These are phyloP conservation scores for Leptinotarsa defecta DNA, from an alignment of 1,140 invertebrate genomes.

Conservation along the genomic window DNA sequence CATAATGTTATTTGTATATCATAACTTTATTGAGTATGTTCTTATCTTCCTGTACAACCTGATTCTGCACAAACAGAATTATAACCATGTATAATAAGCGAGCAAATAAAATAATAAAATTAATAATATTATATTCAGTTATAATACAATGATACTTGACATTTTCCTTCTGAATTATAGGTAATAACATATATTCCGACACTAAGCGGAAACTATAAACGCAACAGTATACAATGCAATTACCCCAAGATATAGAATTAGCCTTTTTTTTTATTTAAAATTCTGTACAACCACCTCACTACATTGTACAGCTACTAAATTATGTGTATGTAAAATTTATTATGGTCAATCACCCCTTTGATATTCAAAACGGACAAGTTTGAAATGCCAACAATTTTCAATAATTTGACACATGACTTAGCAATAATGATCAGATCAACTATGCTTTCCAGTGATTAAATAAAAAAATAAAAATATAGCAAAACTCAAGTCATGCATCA, in stretches of 20 bases:
- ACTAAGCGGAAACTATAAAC: slow-evolving; percentile 28
- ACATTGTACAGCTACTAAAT: slow-evolving; percentile 48
- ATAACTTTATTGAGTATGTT: slow-evolving; percentile 52
- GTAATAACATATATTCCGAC: slow-evolving; percentile 30
- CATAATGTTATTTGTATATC: slow-evolving; percentile 12
- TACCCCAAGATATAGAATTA: slow-evolving; percentile 26
- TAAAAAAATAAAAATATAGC: slow-evolving; percentile 28
- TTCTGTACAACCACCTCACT: slow-evolving; percentile 51
- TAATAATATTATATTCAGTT: slow-evolving; percentile 52
- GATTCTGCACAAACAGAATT: slow-evolving; percentile 51
- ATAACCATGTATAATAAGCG: slow-evolving; percentile 48
- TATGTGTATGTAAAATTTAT: slow-evolving; percentile 16
- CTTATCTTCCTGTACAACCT: slow-evolving; percentile 50
- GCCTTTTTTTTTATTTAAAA: slow-evolving; percentile 40
- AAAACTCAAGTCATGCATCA: slow-evolving; percentile 36
- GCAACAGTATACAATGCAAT: slow-evolving; percentile 29
- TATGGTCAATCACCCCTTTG: not conserved
- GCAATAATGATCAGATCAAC: slow-evolving; percentile 25
- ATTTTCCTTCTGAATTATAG: slow-evolving; percentile 20
- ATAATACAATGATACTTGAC: slow-evolving; percentile 48
- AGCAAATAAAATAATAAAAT: slow-evolving; percentile 48
- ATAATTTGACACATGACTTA: slow-evolving; percentile 32
- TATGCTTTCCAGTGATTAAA: not conserved
- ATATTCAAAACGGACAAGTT: slow-evolving; percentile 1
- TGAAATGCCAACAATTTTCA: not conserved